Base-by-base conservation (phyloP, 2,113 vertebrate genomes). In the Seriola quinqueradiata region DNA sequence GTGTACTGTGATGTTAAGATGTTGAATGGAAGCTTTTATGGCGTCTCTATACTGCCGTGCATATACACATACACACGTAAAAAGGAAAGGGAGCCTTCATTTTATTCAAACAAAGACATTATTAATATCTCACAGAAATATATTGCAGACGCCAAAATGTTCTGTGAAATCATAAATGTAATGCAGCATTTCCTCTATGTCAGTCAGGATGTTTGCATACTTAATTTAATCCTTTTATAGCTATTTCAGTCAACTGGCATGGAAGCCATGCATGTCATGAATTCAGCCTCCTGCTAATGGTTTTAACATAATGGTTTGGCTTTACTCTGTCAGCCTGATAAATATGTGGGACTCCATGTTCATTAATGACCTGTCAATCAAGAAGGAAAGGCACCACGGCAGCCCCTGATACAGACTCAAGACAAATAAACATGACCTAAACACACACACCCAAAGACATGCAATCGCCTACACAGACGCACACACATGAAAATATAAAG, bases 191-290 rank as follows among this genome's bases (percentile, higher is more conserved):
- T 85, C 34, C 34, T 57, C 40, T 58, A 17, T 14, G 81, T 75
- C 81, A 80, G 32, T 86, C 66, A 72, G 79, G 74, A 87, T 86
- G 75, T 78, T 81, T 81, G 64, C 74, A 87, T 72, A 59, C 72
- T 86, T 79, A 70, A 90, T 90, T 89, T 84, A 92, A 90, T 90
- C 86, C 82, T 82, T 78, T 81, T 83, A 89, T 42, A 71, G 81
- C 61, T 70, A 78, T 90, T 90, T 88, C 67, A 88, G 79, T 81
- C 48, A 72, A 68, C 68, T 79, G 69, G 67, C 73, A 46, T 73
- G 40, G 55, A 52, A 87, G 40, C 55, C 77, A 74, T 42, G 75
- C 74, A 77, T 83, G 74, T 76, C 81, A 80, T 75, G 68, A 72
- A 87, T 89, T 69, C 82, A 77, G 85, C 83, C 59, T 58, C 48